Evolutionary conservation across 2,113 vertebrate genomes (phyloP).

Genomic region (Morphnarchus princeps): DNA sequence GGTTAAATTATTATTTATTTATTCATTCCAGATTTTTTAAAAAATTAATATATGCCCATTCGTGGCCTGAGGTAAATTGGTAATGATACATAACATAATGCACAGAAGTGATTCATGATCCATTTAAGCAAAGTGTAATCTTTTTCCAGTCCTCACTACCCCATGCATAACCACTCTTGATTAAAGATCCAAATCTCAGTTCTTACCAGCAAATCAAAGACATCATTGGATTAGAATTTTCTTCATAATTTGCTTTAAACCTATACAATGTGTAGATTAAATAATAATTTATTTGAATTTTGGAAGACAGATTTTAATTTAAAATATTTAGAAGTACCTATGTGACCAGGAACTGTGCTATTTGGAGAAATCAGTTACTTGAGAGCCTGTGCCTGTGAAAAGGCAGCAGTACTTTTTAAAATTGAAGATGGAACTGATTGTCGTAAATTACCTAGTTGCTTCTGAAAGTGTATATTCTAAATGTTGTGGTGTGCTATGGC

Average conservation of each 20-base stretch:
- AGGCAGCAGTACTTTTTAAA: neutral
- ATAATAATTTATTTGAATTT: neutral
- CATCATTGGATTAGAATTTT: neutral
- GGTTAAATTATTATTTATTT: neutral
- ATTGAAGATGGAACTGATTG: neutral
- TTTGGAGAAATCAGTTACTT: neutral
- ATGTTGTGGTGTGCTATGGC: neutral
- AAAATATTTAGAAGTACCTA: neutral
- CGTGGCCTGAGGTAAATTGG: neutral
- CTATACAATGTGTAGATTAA: neutral
- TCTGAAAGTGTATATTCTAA: neutral
- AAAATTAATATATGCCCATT: neutral
- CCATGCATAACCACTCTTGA: neutral
- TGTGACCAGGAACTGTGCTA: neutral
- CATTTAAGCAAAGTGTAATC: neutral
- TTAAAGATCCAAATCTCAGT: neutral
- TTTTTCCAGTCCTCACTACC: neutral
- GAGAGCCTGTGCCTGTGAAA: neutral
- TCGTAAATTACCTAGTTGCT: neutral
- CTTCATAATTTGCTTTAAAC: neutral
- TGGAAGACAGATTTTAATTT: neutral
- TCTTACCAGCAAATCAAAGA: neutral
- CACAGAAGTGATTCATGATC: neutral
- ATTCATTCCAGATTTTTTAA: neutral
- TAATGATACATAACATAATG: neutral